Base-by-base conservation (phyloP, 2,888 invertebrate species). In the Cosmia trapezina region DNA sequence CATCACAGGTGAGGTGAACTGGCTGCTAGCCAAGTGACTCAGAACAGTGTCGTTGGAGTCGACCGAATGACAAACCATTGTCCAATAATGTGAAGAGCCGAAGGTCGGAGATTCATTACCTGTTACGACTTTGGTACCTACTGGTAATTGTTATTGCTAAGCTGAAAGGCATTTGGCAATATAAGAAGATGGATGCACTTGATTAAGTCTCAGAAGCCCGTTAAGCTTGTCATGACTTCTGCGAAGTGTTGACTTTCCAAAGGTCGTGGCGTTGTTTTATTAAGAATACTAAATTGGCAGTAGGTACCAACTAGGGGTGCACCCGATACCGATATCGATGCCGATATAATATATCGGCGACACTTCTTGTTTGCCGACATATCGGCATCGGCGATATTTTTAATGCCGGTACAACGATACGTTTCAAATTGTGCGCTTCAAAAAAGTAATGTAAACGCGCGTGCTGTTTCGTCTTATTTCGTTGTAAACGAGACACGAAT, bases 1-100 rank as follows among this genome's bases (percentile, higher is more conserved):
- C 86, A 86, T 86, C 92, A 90, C 95, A 95, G 95, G 95, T 95
- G 94, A 94, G 91, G 78, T 80, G 84, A 76, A 82, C 92, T 95
- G 95, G 95, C 91, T 74, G 45, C 4, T 54, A 62, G 93, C 94
- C 94, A 94, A 92, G 83, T 91, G 91, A 92, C 90, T 92, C 91
- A 91, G 86, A 57, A 67, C 72, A 79, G 71, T 83, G 73, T 72
- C 74, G 83, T 77, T 84, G 84, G 82, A 80, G 86, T 77, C 86
- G 82, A 77, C 63, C 77, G 85, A 77, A 76, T 84, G 83, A 80
- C 85, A 80, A 83, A 86, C 84, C 79, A 86, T 87, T 87, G 87
- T 86, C 86, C 73, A 84, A 86, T 87, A 86, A 82, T 78, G 79
- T 82, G 69, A 73, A 73, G 82, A 84, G 76, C 83, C 69, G 83